Percentiles rank a stretch among this genome's conserved stretches.
Evolutionary conservation across 2,113 vertebrate genomes (phyloP).

Genomic region (Mustela lutreola): DNA sequence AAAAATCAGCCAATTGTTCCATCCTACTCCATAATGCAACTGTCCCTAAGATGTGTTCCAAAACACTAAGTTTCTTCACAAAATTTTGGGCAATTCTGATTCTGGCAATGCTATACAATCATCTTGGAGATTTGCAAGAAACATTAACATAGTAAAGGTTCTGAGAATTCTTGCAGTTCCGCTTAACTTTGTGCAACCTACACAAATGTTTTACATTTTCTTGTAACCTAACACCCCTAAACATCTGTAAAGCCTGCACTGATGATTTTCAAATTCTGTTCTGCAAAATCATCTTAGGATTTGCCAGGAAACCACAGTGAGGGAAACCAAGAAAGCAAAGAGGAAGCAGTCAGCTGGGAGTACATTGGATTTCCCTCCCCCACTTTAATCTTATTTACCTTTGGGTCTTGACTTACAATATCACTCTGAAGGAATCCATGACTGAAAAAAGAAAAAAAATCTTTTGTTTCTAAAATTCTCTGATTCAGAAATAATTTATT

Average conservation of each 20-base stretch:
- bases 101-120: neutral
- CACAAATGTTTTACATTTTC: neutral
- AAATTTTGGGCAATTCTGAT: neutral
- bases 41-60: conserved; percentile 22
- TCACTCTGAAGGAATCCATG: conserved; percentile 18
- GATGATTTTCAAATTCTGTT: conserved; percentile 24
- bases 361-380: neutral
- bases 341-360: neutral
- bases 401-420: neutral
- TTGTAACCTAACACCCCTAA: conserved; percentile 41
- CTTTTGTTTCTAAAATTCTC: conserved; percentile 30
- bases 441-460: neutral
- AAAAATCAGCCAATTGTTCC: neutral
- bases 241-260: neutral
- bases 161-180: conserved; percentile 50
- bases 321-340: neutral
- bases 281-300: neutral
- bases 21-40: neutral
- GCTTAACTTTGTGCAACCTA: conserved; percentile 10
- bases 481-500: conserved; percentile 58
- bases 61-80: conserved; percentile 24
- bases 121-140: neutral
- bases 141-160: neutral
- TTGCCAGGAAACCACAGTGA: neutral
- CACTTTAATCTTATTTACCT: neutral